Evolutionary conservation across 2,888 invertebrate species (phyloP).

Genomic region (Andrena marginata): DNA sequence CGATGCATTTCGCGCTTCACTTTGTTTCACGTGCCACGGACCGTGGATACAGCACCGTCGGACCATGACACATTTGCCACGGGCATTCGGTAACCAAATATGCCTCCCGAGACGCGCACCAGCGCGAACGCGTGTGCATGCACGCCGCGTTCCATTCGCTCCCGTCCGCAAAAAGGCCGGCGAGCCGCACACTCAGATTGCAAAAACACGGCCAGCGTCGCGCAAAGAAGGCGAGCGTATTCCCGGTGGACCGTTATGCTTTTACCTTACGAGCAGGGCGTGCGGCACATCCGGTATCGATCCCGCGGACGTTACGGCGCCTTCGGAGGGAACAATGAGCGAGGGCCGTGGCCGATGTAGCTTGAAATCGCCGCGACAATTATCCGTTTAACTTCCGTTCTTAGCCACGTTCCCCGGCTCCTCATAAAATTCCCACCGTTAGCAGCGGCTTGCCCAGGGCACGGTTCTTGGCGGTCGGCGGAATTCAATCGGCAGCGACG

Average conservation of each 20-base stretch:
- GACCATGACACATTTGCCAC: constrained; percentile 41
- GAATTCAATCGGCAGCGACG: constrained; percentile 23
- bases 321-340: neutral
- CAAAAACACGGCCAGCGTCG: constrained; percentile 8
- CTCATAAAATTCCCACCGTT: neutral
- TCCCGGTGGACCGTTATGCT: neutral
- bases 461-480: neutral
- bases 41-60: constrained; percentile 2
- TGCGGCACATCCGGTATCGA: neutral
- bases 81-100: constrained; percentile 50
- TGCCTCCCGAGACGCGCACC: constrained; percentile 40
- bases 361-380: neutral
- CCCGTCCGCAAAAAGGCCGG: constrained; percentile 10
- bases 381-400: neutral
- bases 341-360: neutral
- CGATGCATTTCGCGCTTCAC: neutral
- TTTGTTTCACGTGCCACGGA: constrained; percentile 15
- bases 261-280: neutral
- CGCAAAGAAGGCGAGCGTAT: neutral
- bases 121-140: constrained; percentile 24
- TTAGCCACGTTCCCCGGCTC: neutral
- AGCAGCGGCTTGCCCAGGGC: too few species aligned
- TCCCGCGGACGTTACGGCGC: neutral
- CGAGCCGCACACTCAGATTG: neutral
- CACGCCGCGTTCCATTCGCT: constrained; percentile 12